Evolutionary conservation across 92 coral and sea anemone genomes (phyloP).

Genomic region (Pocillopora meandrina): DNA sequence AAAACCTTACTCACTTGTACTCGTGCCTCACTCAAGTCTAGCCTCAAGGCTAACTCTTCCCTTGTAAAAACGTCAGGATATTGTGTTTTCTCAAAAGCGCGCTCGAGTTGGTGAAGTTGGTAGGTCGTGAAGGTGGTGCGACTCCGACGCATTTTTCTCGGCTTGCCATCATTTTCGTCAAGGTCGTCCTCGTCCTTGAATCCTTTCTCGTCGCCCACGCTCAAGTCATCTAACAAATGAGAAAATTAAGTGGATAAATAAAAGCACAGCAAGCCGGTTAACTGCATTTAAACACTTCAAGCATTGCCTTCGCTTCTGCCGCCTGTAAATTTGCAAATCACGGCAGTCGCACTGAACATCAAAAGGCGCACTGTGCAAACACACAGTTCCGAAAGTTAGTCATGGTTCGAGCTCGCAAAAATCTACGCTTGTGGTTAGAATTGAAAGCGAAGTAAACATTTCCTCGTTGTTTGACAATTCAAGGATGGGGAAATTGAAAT

Average conservation of each 20-base stretch:
- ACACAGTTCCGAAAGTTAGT: conserved; percentile 2
- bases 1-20: conserved; percentile 76
- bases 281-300: not conserved
- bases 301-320: not conserved
- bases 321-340: not conserved
- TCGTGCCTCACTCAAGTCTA: conserved; percentile 96
- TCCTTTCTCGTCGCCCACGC: conserved; percentile 50
- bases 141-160: conserved; percentile 91
- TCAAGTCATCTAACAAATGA: conserved; percentile 39
- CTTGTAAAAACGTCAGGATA: conserved; percentile 98
- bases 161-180: conserved; percentile 71
- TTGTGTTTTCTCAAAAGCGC: conserved; percentile 96
- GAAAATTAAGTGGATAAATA: conserved; percentile 13
- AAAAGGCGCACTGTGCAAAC: not conserved
- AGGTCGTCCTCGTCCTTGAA: conserved; percentile 50
- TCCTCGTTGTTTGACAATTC: conserved; percentile 8
- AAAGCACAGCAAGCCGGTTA: not conserved
- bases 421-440: not conserved
- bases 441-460: conserved; percentile 17
- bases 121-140: conserved; percentile 96
- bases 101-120: conserved; percentile 94
- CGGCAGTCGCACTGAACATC: not conserved
- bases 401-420: conserved; percentile 10
- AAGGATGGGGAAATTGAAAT: conserved; percentile 22
- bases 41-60: conserved; percentile 88